phyloP scores from a whole-genome alignment of 2,888 invertebrate species.

The Pharmacophagus antenor region DNA sequence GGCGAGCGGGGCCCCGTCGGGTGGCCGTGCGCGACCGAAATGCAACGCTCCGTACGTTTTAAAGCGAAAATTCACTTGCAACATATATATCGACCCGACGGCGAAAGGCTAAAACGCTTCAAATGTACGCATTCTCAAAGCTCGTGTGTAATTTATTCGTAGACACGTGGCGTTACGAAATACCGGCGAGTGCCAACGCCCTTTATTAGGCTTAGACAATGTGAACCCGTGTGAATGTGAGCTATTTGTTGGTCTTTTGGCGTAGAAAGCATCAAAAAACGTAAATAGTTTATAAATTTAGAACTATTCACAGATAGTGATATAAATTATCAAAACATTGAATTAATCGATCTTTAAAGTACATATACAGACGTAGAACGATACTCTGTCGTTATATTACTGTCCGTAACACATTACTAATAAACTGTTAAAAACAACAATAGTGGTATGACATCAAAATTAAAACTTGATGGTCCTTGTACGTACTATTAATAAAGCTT shows the following conservation, averaged over 20 bases:
- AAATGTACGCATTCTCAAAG: slow-evolving; percentile 20
- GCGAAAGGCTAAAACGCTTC: slow-evolving; percentile 19
- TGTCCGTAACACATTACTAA: too few species aligned
- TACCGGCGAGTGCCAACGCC: slow-evolving; percentile 44
- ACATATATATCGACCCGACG: slow-evolving; percentile 1
- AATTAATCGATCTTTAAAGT: too few species aligned
- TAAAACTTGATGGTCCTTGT: slow-evolving; percentile 24
- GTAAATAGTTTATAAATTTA: neutral
- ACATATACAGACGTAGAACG: too few species aligned
- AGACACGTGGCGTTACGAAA: slow-evolving; percentile 40
- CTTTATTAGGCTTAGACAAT: slow-evolving; percentile 37
- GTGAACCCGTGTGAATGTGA: slow-evolving; percentile 32
- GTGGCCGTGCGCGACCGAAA: slow-evolving; percentile 63
- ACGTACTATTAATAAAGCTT: slow-evolving; percentile 29
- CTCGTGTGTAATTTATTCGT: slow-evolving; percentile 26
- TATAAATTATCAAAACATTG: too few species aligned
- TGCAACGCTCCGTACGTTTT: slow-evolving; percentile 44
- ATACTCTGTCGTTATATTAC: too few species aligned
- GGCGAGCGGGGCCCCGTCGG: slow-evolving; percentile 58
- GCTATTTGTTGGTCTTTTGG: neutral
- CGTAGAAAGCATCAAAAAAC: neutral
- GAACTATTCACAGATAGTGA: too few species aligned
- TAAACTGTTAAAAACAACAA: too few species aligned
- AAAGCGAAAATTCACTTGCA: slow-evolving; percentile 20
- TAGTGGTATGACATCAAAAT: neutral